Evolutionary conservation across 2,113 vertebrate genomes (phyloP), one percentile per base, ranked within the genome.

Genomic region (Nyctibius bracteatus): DNA sequence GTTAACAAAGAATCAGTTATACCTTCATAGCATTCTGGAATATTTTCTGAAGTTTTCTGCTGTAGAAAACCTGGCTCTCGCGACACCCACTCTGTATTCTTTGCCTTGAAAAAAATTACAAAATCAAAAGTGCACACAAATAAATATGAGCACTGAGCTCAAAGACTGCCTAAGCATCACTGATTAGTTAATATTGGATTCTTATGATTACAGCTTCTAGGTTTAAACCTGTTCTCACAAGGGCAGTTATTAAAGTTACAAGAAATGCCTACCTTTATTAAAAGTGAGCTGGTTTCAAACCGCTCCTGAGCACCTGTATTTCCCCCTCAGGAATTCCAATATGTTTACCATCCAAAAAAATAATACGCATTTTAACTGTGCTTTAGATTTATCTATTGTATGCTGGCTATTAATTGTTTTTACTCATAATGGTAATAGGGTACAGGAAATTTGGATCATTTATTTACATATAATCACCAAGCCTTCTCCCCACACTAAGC

Each of bases 1-100:
- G 15, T 86, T 91, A 78, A 55, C 27, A 41, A 88, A 82, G 35
- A 59, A 81, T 61, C 43, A 71, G 37, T 24, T 25, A 7, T 92
- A 98, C 98, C 98, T 97, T 96, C 94, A 10, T 5, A 62, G 68
- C 27, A 81, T 12, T 97, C 98, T 39, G 91, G 27, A 73, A 71
- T 17, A 19, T 57, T 27, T 67, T 96, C 98, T 79, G 74, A 55
- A 37, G 61, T 52, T 70, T 78, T 82, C 19, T 90, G 79, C 8
- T 91, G 89, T 6, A 93, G n/a, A 46, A 84, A 90, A 52, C 85
- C 46, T n/a, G 77, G n/a, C 11, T 96, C 94, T 28, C 68, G 39
- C 5, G 91, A 82, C 4, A 73, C 41, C 97, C 88, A 94, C 1
- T 92, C 82, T 21, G 93, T 11, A 23, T 62, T 65, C 28, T 93